phyloP scores from a whole-genome alignment of 2,113 vertebrate species.

The Isichthys henryi region DNA sequence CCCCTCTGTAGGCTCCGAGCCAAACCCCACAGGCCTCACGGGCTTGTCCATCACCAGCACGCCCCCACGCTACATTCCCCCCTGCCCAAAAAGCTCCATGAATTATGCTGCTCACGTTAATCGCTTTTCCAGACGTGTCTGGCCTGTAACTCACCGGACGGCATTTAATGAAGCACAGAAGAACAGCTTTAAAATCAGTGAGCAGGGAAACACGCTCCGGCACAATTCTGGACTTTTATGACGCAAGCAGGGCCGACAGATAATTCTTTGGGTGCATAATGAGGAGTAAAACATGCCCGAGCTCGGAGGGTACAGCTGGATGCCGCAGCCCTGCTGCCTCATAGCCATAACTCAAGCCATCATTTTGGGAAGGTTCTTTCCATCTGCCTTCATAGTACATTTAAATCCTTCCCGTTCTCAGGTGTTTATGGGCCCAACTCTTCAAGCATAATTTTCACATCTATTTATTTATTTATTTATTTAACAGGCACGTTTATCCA shows the following conservation, averaged over 20 bases:
- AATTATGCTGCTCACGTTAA: conserved; percentile 3
- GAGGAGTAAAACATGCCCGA: background rate
- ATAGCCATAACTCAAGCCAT: background rate
- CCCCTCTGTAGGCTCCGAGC: background rate
- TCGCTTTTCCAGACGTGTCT: background rate
- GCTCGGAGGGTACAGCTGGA: background rate
- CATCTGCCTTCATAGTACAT: background rate
- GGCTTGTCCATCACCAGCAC: background rate
- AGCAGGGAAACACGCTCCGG: background rate
- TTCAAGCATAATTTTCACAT: background rate
- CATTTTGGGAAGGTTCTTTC: background rate
- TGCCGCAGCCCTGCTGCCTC: background rate
- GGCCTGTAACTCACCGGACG: background rate
- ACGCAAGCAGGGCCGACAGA: background rate
- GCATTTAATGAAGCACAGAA: background rate
- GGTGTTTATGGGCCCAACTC: background rate
- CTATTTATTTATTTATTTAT: background rate
- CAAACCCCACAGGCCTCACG: background rate
- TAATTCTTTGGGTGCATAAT: background rate
- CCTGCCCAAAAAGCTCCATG: background rate
- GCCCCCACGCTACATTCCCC: background rate
- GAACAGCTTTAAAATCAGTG: background rate
- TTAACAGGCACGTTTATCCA: background rate
- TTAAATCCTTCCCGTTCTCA: background rate
- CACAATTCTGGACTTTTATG: background rate